Conservation (phyloP, 1,140 invertebrate species). For the Geopemphigus sp. region DNA sequence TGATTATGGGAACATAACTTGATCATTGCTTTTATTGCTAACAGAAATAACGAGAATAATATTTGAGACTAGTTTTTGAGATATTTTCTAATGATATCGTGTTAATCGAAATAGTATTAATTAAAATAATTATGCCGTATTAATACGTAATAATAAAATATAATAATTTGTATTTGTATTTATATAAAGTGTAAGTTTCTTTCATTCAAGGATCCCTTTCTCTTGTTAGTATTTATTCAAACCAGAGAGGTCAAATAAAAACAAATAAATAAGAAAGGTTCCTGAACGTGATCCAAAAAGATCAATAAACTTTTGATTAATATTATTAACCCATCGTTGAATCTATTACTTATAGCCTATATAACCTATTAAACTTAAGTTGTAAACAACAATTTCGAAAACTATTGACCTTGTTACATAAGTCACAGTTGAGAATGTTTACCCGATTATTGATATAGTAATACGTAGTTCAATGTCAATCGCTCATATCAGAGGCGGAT, state of each 20-base stretch:
- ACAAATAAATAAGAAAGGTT: constrained; percentile 3
- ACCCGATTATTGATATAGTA: neutral
- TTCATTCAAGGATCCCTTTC: constrained; percentile 37
- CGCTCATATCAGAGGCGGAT: constrained; percentile 20
- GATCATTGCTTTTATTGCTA: too few relatives aligned
- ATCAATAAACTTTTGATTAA: constrained; percentile 25
- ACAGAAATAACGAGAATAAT: too few relatives aligned
- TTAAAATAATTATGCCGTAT: neutral
- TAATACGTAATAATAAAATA: constrained; percentile 13
- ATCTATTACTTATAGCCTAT: neutral
- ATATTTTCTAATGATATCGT: neutral
- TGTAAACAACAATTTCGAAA: constrained; percentile 35
- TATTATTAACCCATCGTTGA: constrained; percentile 14
- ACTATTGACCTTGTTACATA: constrained; percentile 20
- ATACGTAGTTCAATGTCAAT: constrained; percentile 45
- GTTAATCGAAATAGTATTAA: neutral
- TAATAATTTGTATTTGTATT: neutral
- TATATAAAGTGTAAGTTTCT: constrained; percentile 13
- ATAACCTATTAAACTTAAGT: neutral
- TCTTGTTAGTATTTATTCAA: neutral
- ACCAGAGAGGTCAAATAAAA: constrained; percentile 26
- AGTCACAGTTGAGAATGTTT: constrained; percentile 6
- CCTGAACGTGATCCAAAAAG: constrained; percentile 25
- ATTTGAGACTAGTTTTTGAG: too few relatives aligned
- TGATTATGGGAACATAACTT: too few relatives aligned